Base-by-base conservation (phyloP, 2,797 vertebrate genomes). In the Neomorphus geoffroyi region DNA sequence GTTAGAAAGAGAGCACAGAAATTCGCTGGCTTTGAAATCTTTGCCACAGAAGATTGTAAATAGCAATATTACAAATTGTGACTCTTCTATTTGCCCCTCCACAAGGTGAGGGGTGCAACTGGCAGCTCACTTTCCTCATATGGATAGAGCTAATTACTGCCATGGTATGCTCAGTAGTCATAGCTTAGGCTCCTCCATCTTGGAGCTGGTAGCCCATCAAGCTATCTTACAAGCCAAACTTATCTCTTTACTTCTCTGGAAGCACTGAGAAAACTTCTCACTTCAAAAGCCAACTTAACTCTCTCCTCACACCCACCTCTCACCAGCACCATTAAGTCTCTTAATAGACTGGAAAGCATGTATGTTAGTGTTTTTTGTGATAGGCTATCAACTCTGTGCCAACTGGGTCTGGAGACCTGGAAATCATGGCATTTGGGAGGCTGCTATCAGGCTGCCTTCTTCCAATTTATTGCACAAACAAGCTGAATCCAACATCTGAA, bases 301-400 rank as follows among this genome's bases (percentile, higher is more conserved):
- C 39, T 60, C 70, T 56, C 45, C 33, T 77, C 74, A 70, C 43
- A 67, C 23, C 30, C 85, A 80, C 30, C 64, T 82, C 87, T 86
- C 80, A 67, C 65, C 65, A 86, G 82, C 61, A 86, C 80, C 70
- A 78, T 91, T 92, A 93, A 73, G 66, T 94, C 77, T 80, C n/a
- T 67, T 83, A 88, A 82, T 83, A 72, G 74, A 70, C 45, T 79
- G 53, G 41, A 91, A 96, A 91, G 33, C 32, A 60, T 57, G 75
- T n/a, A 18, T n/a, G 41, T 89, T 79, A 67, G 45, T 53, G 51
- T 11, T 79, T 81, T 91, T 81, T 57, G 56, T 78, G 56, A 67
- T 35, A 84, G 65, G 30, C 71, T 83, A 41, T 27, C 32, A 79
- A 8, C 35, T 88, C 33, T 41, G 53, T 71, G 81, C 41, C 87